Evolutionary conservation across 2,888 invertebrate species (phyloP).

Genomic region (Callimorpha dominula): DNA sequence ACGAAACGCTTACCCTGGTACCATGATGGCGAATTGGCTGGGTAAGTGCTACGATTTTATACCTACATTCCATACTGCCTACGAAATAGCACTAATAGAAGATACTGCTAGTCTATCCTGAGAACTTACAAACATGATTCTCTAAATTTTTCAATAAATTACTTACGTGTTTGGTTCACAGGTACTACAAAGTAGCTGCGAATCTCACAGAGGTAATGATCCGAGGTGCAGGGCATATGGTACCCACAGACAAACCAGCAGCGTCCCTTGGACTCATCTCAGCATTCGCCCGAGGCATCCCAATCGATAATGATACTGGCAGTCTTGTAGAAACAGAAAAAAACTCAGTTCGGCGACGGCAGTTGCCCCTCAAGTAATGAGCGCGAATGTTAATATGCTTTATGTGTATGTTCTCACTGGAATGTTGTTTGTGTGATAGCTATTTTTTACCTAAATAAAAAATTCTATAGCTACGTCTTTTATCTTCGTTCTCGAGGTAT

Average conservation of each 20-base stretch:
- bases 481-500: background rate
- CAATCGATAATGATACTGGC: constrained; percentile 72
- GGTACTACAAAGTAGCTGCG: constrained; percentile 85
- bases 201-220: constrained; percentile 88
- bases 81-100: background rate
- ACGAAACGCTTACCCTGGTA: constrained; percentile 77
- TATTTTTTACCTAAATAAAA: constrained; percentile 28
- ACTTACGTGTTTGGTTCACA: constrained; percentile 47
- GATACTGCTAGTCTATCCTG: background rate
- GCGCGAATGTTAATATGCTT: constrained; percentile 16
- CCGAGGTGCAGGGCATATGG: constrained; percentile 89
- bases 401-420: constrained; percentile 31
- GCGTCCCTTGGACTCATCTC: constrained; percentile 87
- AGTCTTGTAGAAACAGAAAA: constrained; percentile 68
- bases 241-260: constrained; percentile 88
- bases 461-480: background rate
- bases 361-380: constrained; percentile 53
- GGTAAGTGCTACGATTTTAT: constrained; percentile 62
- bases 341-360: constrained; percentile 65
- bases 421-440: constrained; percentile 26
- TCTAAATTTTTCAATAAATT: too few relatives aligned
- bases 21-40: constrained; percentile 81
- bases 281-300: constrained; percentile 84
- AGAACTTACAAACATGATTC: background rate
- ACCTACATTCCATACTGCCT: too few relatives aligned